Evolutionary conservation across 2,113 vertebrate genomes (phyloP), one percentile per base, ranked within the genome.

Genomic region (Platysternon megacephalum): DNA sequence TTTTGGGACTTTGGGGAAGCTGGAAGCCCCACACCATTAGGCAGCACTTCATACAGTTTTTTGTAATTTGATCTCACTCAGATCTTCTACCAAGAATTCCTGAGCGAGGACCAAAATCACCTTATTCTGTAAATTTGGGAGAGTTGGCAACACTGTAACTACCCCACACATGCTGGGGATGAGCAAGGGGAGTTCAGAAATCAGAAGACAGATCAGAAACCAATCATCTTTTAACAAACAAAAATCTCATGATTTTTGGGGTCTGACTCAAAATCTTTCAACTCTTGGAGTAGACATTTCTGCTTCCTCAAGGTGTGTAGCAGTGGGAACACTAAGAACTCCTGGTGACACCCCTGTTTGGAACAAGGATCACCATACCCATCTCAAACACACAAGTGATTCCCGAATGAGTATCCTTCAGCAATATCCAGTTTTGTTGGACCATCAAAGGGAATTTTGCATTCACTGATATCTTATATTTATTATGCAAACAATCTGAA

Each of bases 171-270:
- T 1, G 44, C 6, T 79, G 28, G 42, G 78, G 8, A 55, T 21
- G 74, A 78, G 44, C 39, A 78, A 28, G 6, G 42, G 74, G 26
- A 78, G 72, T 42, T 74, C 72, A 74, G 39, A 74, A 28, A 76
- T 46, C 24, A 76, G 44, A 46, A 78, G 42, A 72, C 1, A n/a
- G 29, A 5, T 32, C 53, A 91, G 84, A 91, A 9, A 4, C 55
- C 21, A n/a, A 8, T 48, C 53, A 4, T 82, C 61, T 0, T 87
- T 89, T 52, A 1, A 72, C 22, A 39, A 68, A n/a, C 61, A 42
- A 49, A 79, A 3, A 61, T 9, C 6, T 42, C 0, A 21, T 49
- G 68, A 8, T 11, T 39, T 28, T n/a, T 1, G 19, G n/a, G 19
- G 65, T 39, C 65, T 72, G 65, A 72, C 16, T 39, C n/a, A 72